Conservation (phyloP, 2,888 invertebrate species). For the Campopleginae sp. region DNA sequence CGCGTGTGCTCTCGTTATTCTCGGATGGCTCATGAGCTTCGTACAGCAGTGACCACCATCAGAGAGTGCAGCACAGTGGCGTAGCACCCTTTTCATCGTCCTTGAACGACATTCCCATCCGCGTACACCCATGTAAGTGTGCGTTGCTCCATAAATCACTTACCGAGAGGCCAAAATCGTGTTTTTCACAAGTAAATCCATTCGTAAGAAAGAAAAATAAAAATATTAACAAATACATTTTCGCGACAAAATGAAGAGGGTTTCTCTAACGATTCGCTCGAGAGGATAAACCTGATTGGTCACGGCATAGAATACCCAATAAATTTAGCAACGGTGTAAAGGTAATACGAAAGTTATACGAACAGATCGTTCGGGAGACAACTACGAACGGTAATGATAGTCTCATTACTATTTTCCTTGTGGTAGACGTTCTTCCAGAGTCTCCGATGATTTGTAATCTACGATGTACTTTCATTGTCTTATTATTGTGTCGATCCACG, state of each 20-base stretch:
- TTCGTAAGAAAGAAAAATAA: conserved; percentile 22
- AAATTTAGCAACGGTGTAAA: conserved; percentile 19
- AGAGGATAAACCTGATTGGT: not conserved
- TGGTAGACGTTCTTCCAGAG: conserved; percentile 12
- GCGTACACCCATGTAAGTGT: conserved; percentile 11
- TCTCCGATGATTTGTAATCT: conserved; percentile 39
- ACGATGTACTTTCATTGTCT: conserved; percentile 44
- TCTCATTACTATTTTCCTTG: conserved; percentile 56
- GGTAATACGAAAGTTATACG: conserved; percentile 12
- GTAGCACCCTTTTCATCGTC: conserved; percentile 74
- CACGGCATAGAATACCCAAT: conserved; percentile 23
- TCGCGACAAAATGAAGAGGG: conserved; percentile 37
- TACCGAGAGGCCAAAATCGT: conserved; percentile 28
- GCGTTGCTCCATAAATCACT: conserved; percentile 22
- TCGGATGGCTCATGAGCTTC: conserved; percentile 69
- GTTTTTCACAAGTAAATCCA: conserved; percentile 9
- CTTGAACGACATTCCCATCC: conserved; percentile 66
- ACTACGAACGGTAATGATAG: conserved; percentile 2
- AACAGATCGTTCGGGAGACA: not conserved
- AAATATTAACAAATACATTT: conserved; percentile 2
- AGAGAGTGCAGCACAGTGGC: conserved; percentile 77
- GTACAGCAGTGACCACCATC: conserved; percentile 48
- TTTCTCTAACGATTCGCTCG: conserved; percentile 2
- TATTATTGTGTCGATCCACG: conserved; percentile 59
- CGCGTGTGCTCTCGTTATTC: conserved; percentile 78